Conservation (phyloP, 64 coral and sea anemone species). For the Montipora sp. region DNA sequence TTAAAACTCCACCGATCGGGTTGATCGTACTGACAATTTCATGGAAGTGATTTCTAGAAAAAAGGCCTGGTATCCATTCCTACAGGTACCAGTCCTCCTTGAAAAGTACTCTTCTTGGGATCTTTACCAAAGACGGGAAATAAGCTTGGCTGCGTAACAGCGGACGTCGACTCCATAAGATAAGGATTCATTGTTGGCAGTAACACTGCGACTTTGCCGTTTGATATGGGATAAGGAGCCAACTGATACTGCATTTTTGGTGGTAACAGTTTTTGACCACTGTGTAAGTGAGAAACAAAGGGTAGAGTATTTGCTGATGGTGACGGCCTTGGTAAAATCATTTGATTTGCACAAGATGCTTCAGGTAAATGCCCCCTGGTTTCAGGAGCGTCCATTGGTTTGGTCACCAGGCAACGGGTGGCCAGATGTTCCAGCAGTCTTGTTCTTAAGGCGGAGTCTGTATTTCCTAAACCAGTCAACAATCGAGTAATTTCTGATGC, state of each 20-base stretch:
- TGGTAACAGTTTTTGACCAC: background rate
- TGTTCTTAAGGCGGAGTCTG: conserved; percentile 57
- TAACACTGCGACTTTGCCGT: conserved; percentile 59
- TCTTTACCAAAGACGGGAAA: conserved; percentile 41
- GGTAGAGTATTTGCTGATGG: background rate
- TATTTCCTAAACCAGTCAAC: conserved; percentile 57
- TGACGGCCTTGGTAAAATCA: conserved; percentile 16
- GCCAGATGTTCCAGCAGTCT: conserved; percentile 73
- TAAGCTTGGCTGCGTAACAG: conserved; percentile 8
- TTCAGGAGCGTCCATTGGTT: conserved; percentile 6
- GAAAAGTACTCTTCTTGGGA: background rate
- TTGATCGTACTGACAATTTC: no score
- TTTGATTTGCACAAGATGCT: background rate
- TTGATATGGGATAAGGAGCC: conserved; percentile 28
- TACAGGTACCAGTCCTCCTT: background rate
- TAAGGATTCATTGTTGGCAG: conserved; percentile 57
- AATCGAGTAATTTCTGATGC: conserved; percentile 79
- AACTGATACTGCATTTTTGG: conserved; percentile 2
- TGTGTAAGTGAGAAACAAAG: conserved; percentile 27
- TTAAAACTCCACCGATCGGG: no score
- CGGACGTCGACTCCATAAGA: background rate
- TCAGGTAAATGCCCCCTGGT: background rate
- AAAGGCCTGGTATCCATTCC: conserved; percentile 28
- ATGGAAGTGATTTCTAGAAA: conserved; percentile 5
- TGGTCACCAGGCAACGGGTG: conserved; percentile 60